Percentiles rank a stretch among this genome's conserved stretches.
These are phyloP conservation scores for Hydropotes inermis DNA, from an alignment of 2,113 vertebrate species.

Conservation along the genomic window DNA sequence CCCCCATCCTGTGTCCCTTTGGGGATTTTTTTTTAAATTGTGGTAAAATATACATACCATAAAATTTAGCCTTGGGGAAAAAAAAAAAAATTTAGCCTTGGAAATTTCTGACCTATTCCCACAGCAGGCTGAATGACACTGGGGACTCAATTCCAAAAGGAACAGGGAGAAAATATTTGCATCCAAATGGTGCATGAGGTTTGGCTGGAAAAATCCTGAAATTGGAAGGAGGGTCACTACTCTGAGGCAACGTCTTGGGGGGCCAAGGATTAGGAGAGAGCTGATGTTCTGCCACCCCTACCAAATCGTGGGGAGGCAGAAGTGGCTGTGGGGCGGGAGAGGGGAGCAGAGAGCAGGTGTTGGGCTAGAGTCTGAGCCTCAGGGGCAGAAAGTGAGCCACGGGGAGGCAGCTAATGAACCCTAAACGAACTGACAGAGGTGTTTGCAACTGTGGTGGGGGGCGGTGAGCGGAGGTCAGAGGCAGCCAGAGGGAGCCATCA, in stretches of 20 bases:
- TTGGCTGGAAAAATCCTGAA: slow-evolving; percentile 8
- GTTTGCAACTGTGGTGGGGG: not conserved
- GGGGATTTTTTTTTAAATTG: slow-evolving; percentile 8
- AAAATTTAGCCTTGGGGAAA: not conserved
- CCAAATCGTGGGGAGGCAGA: not conserved
- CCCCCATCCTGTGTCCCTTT: not conserved
- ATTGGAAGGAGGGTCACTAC: not conserved
- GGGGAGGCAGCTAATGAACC: not conserved
- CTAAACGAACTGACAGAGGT: not conserved
- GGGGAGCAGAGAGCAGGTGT: not conserved
- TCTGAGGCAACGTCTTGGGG: not conserved
- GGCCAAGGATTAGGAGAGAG: not conserved
- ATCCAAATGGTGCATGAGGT: not conserved
- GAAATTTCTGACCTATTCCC: not conserved
- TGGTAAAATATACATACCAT: not conserved
- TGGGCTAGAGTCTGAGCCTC: not conserved
- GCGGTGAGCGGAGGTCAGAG: not conserved
- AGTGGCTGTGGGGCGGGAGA: not conserved
- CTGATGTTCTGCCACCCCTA: no score
- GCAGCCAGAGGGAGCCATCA: slow-evolving; percentile 34
- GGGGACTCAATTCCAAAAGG: not conserved
- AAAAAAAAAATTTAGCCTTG: not conserved
- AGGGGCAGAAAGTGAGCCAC: not conserved
- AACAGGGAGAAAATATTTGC: slow-evolving; percentile 18
- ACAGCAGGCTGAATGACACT: not conserved